Base-by-base conservation (phyloP, 2,888 invertebrate genomes). In the Cryptops parisi region DNA sequence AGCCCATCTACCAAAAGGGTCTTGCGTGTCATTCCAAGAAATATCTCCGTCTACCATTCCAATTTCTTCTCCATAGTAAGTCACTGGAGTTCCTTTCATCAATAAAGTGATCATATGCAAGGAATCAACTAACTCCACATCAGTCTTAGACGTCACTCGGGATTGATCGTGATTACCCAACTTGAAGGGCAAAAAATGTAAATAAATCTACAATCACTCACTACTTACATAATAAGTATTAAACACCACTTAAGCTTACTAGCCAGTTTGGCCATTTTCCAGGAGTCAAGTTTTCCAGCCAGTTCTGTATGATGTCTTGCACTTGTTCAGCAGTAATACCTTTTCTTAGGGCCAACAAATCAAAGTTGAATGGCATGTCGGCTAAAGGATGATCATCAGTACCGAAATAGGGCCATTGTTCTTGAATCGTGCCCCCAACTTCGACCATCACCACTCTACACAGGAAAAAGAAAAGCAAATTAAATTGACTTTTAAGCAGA, bases 41-140 rank as follows among this genome's bases (percentile, higher is more conserved):
- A 55, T 27, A 22, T 50, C 45, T 5, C 22, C 41, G 33, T 55
- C 53, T 9, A 48, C 22, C 55, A 55, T 55, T 49, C 55, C 55
- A 23, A 55, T 54, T 44, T 55, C 55, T 51, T 55, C 55, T 15
- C 55, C 55, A 23, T 55, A 54, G 41, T 55, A 55, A 15, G 55
- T 49, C 21, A 55, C 47, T 47, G 55, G 81, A 6, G 83, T 78
- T 45, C 93, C 93, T 1, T 89, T 90, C 51, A 93, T 71, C 19
- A 89, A 66, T 64, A 87, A 72, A 19, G 80, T 72, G 52, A 94
- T 66, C 82, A 90, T 86, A 64, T 87, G 84, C 63, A 89, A 76
- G n/a, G 81, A 76, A 22, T 80, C 78, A 33, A 81, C 78, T 60
- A 81, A 72, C 53, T 77, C 74, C 1, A 66, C 66, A 1, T 82